phyloP scores from a whole-genome alignment of 2,113 vertebrate species.

The Halcyon malimbica region DNA sequence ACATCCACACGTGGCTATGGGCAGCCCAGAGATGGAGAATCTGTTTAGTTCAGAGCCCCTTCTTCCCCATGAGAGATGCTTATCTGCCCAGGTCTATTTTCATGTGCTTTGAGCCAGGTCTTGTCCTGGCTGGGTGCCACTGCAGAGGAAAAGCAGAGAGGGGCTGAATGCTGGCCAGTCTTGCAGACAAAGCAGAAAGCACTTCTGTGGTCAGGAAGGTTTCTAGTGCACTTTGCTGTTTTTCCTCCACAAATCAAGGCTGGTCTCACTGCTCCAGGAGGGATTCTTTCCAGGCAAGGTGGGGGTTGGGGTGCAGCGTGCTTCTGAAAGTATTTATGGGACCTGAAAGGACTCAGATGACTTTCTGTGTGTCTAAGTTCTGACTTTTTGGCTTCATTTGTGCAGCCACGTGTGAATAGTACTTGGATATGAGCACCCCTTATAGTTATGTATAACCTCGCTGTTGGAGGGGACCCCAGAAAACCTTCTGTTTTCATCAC shows the following conservation, averaged over 20 bases:
- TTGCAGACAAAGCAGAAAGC: background rate
- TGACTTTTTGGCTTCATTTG: background rate
- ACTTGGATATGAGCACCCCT: background rate
- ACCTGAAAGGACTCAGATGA: background rate
- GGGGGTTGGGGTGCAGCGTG: background rate
- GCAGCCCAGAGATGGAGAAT: background rate
- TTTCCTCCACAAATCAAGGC: background rate
- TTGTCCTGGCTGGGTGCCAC: background rate
- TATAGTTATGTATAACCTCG: background rate
- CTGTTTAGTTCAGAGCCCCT: background rate
- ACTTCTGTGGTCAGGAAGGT: background rate
- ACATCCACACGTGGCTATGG: fast-evolving
- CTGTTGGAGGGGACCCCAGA: background rate
- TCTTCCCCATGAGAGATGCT: background rate
- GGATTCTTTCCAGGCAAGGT: background rate
- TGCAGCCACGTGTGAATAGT: background rate
- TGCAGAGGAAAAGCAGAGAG: background rate
- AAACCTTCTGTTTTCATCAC: background rate
- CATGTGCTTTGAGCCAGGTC: background rate
- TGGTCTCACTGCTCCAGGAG: background rate
- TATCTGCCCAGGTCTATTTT: background rate
- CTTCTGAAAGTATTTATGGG: background rate
- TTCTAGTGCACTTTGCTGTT: background rate
- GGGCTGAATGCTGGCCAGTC: background rate
- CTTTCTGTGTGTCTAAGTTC: background rate